Evolutionary conservation across 2,888 invertebrate species (phyloP).

Genomic region (Cacoxenus indagator): DNA sequence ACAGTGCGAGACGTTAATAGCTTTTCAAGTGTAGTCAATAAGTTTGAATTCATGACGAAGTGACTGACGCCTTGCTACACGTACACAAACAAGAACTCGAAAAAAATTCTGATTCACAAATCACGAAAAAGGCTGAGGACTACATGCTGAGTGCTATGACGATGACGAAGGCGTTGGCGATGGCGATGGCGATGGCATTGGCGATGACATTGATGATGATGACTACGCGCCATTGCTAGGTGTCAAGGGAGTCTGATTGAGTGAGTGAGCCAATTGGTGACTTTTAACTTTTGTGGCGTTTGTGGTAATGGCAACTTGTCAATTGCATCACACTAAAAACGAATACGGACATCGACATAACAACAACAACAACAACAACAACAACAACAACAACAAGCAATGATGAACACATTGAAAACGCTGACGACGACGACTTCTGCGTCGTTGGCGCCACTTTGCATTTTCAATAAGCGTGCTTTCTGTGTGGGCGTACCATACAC

Average conservation of each 20-base stretch:
- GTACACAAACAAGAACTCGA: neutral
- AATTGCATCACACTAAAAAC: neutral
- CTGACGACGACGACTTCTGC: neutral
- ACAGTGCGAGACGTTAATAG: neutral
- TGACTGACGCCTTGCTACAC: neutral
- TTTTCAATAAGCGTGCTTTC: neutral
- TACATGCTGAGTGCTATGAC: neutral
- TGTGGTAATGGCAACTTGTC: neutral
- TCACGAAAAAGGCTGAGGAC: neutral
- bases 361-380: neutral
- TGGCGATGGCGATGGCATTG: neutral
- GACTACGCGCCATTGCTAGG: neutral
- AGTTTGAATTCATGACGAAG: conserved; percentile 10
- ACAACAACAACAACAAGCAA: neutral
- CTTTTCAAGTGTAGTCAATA: conserved; percentile 19
- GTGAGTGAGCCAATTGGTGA: neutral
- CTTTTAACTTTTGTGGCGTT: neutral
- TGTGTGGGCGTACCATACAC: no score
- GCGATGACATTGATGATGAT: neutral
- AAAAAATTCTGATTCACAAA: neutral
- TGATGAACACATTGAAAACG: no score
- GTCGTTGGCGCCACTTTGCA: neutral
- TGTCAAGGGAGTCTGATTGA: neutral
- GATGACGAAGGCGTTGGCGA: neutral
- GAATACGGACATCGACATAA: neutral